A percentile compares a stretch with the other conserved stretches of the same genome.
Conservation (phyloP, 2,797 vertebrate genomes). For the Craterocephalus amniculus region DNA sequence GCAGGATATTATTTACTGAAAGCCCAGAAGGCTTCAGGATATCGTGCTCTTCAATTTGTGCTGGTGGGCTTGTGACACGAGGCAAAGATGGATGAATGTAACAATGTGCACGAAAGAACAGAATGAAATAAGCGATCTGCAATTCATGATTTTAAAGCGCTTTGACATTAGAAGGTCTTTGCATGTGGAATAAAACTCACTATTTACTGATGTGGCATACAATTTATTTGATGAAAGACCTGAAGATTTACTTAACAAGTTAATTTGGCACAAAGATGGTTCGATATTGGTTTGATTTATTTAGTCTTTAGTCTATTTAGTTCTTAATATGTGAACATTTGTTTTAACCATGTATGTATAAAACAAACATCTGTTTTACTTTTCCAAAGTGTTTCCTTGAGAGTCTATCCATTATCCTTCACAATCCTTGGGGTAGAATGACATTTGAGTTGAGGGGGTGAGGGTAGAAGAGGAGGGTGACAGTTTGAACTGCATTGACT, state of each 20-base stretch:
- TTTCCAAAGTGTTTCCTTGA: conserved; percentile 11
- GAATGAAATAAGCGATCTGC: not conserved
- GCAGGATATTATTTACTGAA: conserved; percentile 36
- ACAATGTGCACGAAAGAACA: not conserved
- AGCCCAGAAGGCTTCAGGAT: conserved; percentile 13
- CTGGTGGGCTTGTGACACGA: not conserved
- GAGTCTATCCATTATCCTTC: conserved; percentile 72
- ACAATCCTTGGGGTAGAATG: conserved; percentile 41
- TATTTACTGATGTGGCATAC: not conserved
- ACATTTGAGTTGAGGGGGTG: conserved; percentile 31
- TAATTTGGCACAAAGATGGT: not conserved
- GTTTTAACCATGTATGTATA: too few species aligned
- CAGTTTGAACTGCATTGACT: conserved; percentile 66
- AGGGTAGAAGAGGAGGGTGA: conserved; percentile 45
- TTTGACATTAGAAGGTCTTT: not conserved
- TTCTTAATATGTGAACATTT: not conserved
- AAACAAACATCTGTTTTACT: conserved; percentile 24
- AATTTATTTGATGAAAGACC: not conserved
- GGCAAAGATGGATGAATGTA: not conserved
- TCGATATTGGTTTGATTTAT: not conserved
- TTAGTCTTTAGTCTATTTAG: not conserved
- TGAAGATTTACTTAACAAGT: not conserved
- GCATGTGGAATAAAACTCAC: not conserved
- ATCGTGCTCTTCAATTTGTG: not conserved
- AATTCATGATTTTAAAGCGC: not conserved